Evolutionary conservation across 2,797 vertebrate genomes (phyloP).

Genomic region (Sandelia bainsii): DNA sequence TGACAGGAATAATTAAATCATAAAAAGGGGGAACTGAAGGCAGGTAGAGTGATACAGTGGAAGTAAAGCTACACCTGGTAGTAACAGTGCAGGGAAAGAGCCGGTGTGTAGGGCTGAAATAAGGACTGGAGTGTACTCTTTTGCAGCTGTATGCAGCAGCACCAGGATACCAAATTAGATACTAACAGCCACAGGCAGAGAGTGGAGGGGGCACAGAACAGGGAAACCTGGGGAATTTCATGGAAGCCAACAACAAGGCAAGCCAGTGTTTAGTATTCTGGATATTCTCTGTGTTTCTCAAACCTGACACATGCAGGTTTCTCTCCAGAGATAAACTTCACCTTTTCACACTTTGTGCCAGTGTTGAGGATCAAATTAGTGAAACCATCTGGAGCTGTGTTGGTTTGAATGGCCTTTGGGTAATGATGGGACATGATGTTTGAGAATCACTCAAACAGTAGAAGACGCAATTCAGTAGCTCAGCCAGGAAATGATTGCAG

Average conservation of each 20-base stretch:
- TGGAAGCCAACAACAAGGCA: conserved; percentile 50
- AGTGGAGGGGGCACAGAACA: conserved; percentile 44
- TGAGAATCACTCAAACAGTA: conserved; percentile 15
- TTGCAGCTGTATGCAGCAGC: conserved; percentile 47
- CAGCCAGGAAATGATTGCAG: conserved; percentile 11
- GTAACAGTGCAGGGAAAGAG: conserved; percentile 22
- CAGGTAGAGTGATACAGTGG: conserved; percentile 18
- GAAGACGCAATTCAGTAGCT: conserved; percentile 2
- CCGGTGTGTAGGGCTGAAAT: conserved; percentile 18
- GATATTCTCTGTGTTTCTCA: conserved; percentile 29
- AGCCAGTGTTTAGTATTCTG: conserved; percentile 57
- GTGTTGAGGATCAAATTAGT: conserved; percentile 35
- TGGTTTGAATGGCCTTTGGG: conserved; percentile 26
- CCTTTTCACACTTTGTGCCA: conserved; percentile 53
- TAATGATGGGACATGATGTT: conserved; percentile 21
- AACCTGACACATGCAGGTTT: conserved; percentile 53
- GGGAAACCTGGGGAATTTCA: conserved; percentile 60
- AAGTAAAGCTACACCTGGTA: conserved; percentile 24
- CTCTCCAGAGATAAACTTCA: conserved; percentile 14
- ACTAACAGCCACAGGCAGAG: conserved; percentile 54
- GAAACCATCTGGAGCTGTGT: conserved; percentile 44
- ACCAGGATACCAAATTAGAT: conserved; percentile 59
- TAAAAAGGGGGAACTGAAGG: neutral
- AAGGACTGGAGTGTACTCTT: conserved; percentile 30
- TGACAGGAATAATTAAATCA: conserved; percentile 15